These are phyloP conservation scores for Hylaeus anthracinus DNA, from an alignment of 1,140 invertebrate species.

Conservation along the genomic window DNA sequence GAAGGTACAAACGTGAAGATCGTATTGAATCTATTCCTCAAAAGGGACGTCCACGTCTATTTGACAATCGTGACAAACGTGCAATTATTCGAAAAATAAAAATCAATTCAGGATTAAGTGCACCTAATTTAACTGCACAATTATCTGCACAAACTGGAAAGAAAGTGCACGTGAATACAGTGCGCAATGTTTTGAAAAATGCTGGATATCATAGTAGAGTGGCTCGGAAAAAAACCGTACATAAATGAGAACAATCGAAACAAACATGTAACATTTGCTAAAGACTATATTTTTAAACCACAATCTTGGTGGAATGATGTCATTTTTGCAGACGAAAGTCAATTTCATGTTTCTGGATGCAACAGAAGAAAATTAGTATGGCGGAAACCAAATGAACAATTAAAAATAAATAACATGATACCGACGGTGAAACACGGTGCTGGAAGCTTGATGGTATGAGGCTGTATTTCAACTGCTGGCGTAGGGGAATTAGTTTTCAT, in stretches of 20 bases:
- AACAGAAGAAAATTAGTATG: no score
- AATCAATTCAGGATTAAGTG: background rate
- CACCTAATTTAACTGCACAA: background rate
- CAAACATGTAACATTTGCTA: background rate
- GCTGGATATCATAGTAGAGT: background rate
- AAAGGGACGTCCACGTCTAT: no score
- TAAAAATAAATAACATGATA: no score
- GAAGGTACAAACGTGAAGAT: background rate
- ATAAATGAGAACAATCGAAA: background rate
- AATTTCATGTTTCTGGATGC: no score
- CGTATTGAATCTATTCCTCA: background rate
- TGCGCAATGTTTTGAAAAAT: constrained; percentile 23
- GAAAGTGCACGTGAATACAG: constrained; percentile 3
- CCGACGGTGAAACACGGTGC: no score
- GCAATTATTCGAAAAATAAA: background rate
- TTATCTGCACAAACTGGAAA: background rate
- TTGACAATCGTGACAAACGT: background rate
- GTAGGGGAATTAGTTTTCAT: no score
- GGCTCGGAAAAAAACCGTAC: background rate
- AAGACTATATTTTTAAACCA: background rate
- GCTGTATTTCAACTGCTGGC: no score
- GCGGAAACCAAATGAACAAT: no score
- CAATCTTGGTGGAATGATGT: background rate
- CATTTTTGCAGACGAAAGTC: background rate
- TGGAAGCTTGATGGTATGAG: no score